These are phyloP conservation scores for Cyphomyrmex costatus DNA, from an alignment of 1,140 invertebrate genomes.

Conservation along the genomic window DNA sequence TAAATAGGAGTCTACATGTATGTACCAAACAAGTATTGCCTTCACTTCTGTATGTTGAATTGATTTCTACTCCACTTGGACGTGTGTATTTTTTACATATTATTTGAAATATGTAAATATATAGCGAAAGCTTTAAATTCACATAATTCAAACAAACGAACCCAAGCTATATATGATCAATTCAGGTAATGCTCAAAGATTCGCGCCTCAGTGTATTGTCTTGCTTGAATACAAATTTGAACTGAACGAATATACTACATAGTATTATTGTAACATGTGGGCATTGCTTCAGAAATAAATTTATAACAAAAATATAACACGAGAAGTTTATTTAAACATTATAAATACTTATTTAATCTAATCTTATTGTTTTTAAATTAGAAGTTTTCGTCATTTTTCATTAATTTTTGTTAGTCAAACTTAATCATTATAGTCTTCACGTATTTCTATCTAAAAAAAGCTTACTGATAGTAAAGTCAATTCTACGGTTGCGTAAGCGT, in stretches of 20 bases:
- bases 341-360: too few species aligned
- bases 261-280: too few species aligned
- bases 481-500: too few species aligned
- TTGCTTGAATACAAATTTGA: background rate
- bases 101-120: background rate
- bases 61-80: background rate
- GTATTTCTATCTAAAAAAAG: too few species aligned
- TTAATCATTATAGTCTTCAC: too few species aligned
- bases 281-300: too few species aligned
- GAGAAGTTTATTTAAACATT: too few species aligned
- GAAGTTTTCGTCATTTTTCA: too few species aligned
- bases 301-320: too few species aligned
- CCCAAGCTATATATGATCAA: background rate
- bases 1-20: slow-evolving; percentile 76
- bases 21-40: slow-evolving; percentile 16
- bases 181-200: background rate
- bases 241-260: background rate
- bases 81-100: background rate
- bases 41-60: slow-evolving; percentile 4
- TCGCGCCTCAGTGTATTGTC: background rate
- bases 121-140: background rate
- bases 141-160: background rate
- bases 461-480: too few species aligned
- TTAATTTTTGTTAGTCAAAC: too few species aligned
- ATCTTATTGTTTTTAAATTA: too few species aligned